Evolutionary conservation across 2,797 vertebrate genomes (phyloP), one percentile per base, ranked within the genome.

Genomic region (Schizopygopsis pylzovi): DNA sequence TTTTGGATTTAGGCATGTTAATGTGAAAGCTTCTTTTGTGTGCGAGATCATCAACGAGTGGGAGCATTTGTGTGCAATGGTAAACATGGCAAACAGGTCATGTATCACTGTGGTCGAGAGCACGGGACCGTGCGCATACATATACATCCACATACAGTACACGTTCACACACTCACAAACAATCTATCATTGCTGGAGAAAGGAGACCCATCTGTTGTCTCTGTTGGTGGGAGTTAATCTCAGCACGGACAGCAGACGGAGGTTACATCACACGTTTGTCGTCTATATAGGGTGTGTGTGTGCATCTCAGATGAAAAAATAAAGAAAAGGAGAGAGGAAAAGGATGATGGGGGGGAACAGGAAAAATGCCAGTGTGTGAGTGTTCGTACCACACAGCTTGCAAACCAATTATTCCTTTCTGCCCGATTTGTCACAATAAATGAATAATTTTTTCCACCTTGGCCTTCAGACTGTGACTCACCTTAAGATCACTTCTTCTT

Each of bases 131-230:
- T 78, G 61, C 37, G 65, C 80, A 45, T 65, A 47, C 67, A 75
- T 41, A 59, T 81, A 84, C 25, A 81, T 54, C 43, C 59, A 84
- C 47, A 81, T 33, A 81, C 65, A 67, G 65, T 67, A 37, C 41
- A 71, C 37, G 81, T 28, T 73, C 68, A 63, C 86, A 87, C 47
- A 67, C 22, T 90, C 92, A 90, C 91, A 92, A 86, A 90, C 88
- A 91, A 91, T 72, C 63, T 52, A 81, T 77, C 87, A 81, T 77
- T 93, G 91, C 93, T 92, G 92, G 73, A 89, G 75, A 90, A 90
- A 89, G 92, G 90, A 87, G 86, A 89, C 90, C 95, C 94, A 95
- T 96, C 95, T 95, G 95, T 90, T 94, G 84, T 93, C 92, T 93
- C 93, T 93, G 94, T 93, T 91, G 86, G 93, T 92, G 90, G 68